Evolutionary conservation across 2,113 vertebrate genomes (phyloP), one percentile per base, ranked within the genome.

Genomic region (Neopipo cinnamomea): DNA sequence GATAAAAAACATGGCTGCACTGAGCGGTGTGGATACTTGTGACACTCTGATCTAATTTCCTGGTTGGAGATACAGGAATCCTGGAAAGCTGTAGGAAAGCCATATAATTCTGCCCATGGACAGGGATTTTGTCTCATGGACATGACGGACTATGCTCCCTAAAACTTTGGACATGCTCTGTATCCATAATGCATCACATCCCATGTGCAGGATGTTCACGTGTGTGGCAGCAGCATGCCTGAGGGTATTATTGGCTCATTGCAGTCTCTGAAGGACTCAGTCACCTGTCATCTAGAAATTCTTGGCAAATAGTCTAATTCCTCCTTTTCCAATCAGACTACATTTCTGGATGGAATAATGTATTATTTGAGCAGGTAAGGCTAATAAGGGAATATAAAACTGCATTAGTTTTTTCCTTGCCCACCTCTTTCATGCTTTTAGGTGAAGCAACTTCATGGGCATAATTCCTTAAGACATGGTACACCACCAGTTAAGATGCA

Each of bases 121-220:
- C 35, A 37, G 42, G 35, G 52, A 67, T 47, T 92, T 88, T 63
- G 25, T 55, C 35, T 68, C 11, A 17, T 11, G 25, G 14, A 46
- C 6, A 18, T 2, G 17, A 63, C 42, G 44, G 75, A 12, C 49
- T 63, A 2, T 50, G 39, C 28, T 84, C 25, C 33, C 50, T 33
- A 80, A 75, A 67, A 75, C 21, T 4, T 59, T 8, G 14, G 31
- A 11, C 50, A 90, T 50, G 21, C 24, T 23, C 2, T 41, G 23
- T 39, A 12, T 71, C 73, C 41, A 19, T 39, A 73, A 20, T 35
- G 22, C 13, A 20, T 23, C 41, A 4, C 25, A 21, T 41, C 21
- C 46, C 0, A 0, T 5, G 20, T 44, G 71, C 79, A 82, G 65
- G 52, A 9, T 39, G 42, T 46, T 47, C 31, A 41, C 4, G 2